Evolutionary conservation across 2,888 invertebrate genomes (phyloP).

Genomic region (Xylota sylvarum): DNA sequence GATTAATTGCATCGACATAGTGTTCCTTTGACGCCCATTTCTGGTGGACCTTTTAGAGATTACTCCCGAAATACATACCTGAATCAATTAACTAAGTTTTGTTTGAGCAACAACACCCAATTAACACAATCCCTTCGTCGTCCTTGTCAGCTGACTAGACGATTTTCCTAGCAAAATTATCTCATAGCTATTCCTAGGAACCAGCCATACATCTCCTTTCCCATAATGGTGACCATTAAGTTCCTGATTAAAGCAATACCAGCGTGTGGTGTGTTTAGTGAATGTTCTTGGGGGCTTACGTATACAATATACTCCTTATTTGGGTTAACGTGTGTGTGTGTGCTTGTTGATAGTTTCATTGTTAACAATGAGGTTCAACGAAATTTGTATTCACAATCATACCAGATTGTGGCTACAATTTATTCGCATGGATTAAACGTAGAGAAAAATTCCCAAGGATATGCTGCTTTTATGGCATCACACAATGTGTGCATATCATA

Average conservation of each 20-base stretch:
- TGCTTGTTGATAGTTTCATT: background rate
- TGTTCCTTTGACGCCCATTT: background rate
- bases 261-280: constrained; percentile 30
- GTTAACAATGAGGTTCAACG: constrained; percentile 11
- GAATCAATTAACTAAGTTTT: constrained; percentile 44
- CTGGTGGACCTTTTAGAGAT: constrained; percentile 4
- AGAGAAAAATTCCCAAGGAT: background rate
- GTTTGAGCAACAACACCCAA: constrained; percentile 50
- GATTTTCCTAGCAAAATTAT: background rate
- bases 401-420: background rate
- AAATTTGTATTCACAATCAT: constrained; percentile 23
- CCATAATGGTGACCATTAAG: constrained; percentile 53
- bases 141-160: background rate
- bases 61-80: constrained; percentile 22
- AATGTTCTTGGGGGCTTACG: background rate
- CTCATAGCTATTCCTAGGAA: background rate
- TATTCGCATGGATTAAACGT: background rate
- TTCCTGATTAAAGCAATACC: constrained; percentile 45
- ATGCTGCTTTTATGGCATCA: background rate
- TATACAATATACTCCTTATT: background rate
- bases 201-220: constrained; percentile 9
- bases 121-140: constrained; percentile 5
- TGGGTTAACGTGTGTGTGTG: background rate
- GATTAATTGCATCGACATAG: constrained; percentile 19
- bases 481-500: no score